Conservation (phyloP, 2,797 vertebrate genomes). For the Sarcophilus harrisii region DNA sequence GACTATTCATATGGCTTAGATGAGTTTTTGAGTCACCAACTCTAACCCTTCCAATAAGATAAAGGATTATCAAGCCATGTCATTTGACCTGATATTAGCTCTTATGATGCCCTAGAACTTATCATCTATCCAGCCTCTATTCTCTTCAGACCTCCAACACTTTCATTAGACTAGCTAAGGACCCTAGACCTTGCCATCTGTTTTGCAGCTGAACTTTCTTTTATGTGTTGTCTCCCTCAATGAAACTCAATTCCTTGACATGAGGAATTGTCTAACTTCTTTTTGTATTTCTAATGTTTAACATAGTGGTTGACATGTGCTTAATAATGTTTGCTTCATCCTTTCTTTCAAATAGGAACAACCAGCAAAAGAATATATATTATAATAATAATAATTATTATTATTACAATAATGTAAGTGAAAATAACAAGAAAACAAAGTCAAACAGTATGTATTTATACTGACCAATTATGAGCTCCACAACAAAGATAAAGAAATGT, state of each 20-base stretch:
- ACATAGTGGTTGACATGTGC: neutral
- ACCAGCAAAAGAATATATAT: no score
- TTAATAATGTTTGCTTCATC: neutral
- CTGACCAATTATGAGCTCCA: neutral
- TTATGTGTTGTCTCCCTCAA: neutral
- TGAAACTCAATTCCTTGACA: neutral
- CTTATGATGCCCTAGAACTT: conserved; percentile 32
- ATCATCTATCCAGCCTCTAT: neutral
- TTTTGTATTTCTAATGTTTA: neutral
- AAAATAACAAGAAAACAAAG: neutral
- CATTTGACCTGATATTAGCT: neutral
- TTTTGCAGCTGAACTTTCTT: neutral
- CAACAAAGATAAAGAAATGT: neutral
- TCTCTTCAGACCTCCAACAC: neutral
- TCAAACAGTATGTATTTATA: neutral
- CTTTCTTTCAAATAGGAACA: neutral
- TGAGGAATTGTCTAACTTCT: neutral
- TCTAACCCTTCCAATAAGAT: neutral
- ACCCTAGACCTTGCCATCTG: neutral
- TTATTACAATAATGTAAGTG: neutral
- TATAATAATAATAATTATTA: neutral
- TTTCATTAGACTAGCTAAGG: neutral
- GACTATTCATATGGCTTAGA: neutral
- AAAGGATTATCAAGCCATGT: neutral
- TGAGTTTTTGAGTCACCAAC: neutral